Percentiles rank a stretch among this genome's conserved stretches.
These are phyloP conservation scores for Byasa hedistus DNA, from an alignment of 2,888 invertebrate genomes.

Conservation along the genomic window DNA sequence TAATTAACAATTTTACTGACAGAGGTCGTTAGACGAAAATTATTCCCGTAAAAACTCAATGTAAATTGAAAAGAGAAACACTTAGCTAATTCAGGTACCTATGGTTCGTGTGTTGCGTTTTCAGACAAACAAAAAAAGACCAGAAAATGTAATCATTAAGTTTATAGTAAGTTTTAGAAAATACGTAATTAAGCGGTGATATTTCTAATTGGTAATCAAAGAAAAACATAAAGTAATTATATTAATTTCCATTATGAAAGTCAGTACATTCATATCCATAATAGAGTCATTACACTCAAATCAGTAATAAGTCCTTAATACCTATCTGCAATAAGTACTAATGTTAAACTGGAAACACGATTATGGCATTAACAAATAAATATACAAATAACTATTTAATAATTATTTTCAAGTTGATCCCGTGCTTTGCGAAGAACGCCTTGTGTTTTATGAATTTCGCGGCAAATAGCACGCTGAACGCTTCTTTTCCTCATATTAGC, in stretches of 20 bases:
- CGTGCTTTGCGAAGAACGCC: slow-evolving; percentile 87
- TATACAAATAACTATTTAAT: slow-evolving; percentile 33
- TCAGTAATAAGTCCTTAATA: slow-evolving; percentile 11
- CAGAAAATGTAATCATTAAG: no score
- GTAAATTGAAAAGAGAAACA: no score
- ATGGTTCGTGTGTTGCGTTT: no score
- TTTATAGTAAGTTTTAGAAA: no score
- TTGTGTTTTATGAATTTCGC: slow-evolving; percentile 89
- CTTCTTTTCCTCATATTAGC: slow-evolving; percentile 90
- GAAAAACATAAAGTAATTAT: neutral
- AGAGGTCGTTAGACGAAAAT: no score
- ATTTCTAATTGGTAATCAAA: neutral
- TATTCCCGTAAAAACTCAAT: no score
- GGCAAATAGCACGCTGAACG: slow-evolving; percentile 90
- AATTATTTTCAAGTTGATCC: slow-evolving; percentile 83
- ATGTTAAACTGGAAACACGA: slow-evolving; percentile 24
- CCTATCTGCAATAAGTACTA: slow-evolving; percentile 29
- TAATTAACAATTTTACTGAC: no score
- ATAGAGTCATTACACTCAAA: neutral
- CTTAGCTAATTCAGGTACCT: no score
- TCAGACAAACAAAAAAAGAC: no score
- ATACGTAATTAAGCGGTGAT: no score
- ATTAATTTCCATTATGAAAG: slow-evolving; percentile 13
- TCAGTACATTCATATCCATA: neutral
- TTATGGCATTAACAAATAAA: slow-evolving; percentile 10